Percentiles rank a stretch among this genome's conserved stretches.
phyloP scores from a whole-genome alignment of 2,797 vertebrate species.

The Sciurus carolinensis region DNA sequence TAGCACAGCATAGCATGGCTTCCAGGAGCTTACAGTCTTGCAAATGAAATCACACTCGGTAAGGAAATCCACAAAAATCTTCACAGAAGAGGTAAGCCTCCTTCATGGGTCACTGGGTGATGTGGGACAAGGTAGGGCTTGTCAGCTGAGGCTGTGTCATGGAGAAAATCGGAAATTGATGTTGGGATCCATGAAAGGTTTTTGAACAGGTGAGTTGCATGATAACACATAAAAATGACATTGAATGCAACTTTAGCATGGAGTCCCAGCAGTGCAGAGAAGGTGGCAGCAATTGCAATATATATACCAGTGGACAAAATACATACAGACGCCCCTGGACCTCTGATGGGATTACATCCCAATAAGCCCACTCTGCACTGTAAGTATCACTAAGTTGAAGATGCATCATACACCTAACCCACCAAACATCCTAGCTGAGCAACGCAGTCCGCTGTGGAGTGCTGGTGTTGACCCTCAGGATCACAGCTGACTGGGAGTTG shows the following conservation, averaged over 20 bases:
- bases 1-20: neutral
- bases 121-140: neutral
- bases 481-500: neutral
- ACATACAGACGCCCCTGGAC: neutral
- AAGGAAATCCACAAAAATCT: neutral
- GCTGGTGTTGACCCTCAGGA: neutral
- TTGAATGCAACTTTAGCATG: neutral
- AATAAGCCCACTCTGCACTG: neutral
- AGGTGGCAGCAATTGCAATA: neutral
- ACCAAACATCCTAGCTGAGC: neutral
- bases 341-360: neutral
- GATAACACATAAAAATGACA: neutral
- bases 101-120: too few relatives aligned
- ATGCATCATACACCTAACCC: neutral
- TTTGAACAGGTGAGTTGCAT: conserved; percentile 8
- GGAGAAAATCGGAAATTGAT: neutral
- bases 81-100: neutral
- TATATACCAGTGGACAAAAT: neutral
- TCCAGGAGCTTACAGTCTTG: conserved; percentile 10
- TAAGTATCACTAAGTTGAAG: neutral
- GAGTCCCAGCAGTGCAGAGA: neutral
- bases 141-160: rapidly evolving
- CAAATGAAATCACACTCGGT: neutral
- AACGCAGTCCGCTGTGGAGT: neutral
- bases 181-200: neutral